Conservation (phyloP, 2,113 vertebrate genomes). For the Xyliphius kryptos region DNA sequence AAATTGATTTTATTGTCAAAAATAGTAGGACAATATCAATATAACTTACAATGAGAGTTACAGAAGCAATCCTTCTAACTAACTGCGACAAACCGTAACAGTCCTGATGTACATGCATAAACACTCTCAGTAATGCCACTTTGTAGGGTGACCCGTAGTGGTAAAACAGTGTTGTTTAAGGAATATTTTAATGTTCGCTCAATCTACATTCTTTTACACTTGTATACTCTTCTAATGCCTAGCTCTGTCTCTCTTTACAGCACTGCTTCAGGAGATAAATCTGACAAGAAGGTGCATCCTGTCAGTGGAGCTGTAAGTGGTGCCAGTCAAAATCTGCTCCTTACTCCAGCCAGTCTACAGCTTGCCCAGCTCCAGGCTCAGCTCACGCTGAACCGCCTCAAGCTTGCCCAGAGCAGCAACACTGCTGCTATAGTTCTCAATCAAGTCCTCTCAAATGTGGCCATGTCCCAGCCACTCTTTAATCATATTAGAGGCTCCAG, state of each 20-base stretch:
- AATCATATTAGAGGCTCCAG: conserved; percentile 84
- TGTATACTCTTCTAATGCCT: neutral
- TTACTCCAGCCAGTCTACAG: conserved; percentile 86
- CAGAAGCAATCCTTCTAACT: too few species aligned
- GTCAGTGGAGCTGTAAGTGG: conserved; percentile 52
- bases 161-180: too few species aligned
- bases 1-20: too few species aligned
- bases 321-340: conserved; percentile 67
- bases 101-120: too few species aligned
- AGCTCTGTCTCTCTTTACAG: conserved; percentile 51
- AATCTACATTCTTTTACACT: too few species aligned
- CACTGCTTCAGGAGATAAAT: conserved; percentile 59
- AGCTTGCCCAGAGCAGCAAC: conserved; percentile 86
- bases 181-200: too few species aligned
- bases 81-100: too few species aligned
- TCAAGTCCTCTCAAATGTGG: conserved; percentile 94
- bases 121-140: too few species aligned
- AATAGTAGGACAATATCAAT: too few species aligned
- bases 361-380: conserved; percentile 95
- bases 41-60: too few species aligned
- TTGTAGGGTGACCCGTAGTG: too few species aligned
- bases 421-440: conserved; percentile 78
- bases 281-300: conserved; percentile 74
- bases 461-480: conserved; percentile 94
- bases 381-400: conserved; percentile 91